phyloP scores from a whole-genome alignment of 1,140 invertebrate genomes.

The Saccostrea glomerata region DNA sequence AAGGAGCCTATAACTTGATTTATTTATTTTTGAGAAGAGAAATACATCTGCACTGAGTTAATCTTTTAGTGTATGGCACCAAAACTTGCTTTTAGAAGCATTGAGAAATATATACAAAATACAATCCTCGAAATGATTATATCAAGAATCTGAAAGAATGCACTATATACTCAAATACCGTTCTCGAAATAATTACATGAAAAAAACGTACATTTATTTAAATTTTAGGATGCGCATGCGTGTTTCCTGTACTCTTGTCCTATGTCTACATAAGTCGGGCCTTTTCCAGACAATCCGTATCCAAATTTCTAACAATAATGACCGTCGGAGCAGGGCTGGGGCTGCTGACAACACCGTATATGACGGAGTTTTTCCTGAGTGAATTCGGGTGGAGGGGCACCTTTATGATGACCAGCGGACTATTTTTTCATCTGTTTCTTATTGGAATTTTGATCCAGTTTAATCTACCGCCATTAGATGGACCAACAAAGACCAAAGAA shows the following conservation, averaged over 20 bases:
- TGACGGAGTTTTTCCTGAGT: constrained; percentile 4
- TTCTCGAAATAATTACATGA: no score
- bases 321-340: neutral
- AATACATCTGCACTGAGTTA: no score
- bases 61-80: no score
- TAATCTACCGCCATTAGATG: neutral
- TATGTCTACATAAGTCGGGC: neutral
- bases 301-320: neutral
- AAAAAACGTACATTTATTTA: neutral
- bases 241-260: neutral
- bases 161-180: no score
- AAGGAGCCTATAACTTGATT: no score
- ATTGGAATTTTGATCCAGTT: neutral
- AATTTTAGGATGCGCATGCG: neutral
- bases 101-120: no score
- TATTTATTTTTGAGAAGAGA: no score
- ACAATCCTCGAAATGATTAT: no score
- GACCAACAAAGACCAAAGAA: neutral
- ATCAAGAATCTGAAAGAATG: no score
- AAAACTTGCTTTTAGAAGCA: no score
- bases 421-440: neutral
- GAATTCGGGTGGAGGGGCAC: constrained; percentile 8
- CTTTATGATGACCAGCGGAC: neutral
- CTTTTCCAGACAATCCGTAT: neutral
- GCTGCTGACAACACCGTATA: neutral